phyloP scores from a whole-genome alignment of 2,113 vertebrate genomes.

The Epinephelus moara region DNA sequence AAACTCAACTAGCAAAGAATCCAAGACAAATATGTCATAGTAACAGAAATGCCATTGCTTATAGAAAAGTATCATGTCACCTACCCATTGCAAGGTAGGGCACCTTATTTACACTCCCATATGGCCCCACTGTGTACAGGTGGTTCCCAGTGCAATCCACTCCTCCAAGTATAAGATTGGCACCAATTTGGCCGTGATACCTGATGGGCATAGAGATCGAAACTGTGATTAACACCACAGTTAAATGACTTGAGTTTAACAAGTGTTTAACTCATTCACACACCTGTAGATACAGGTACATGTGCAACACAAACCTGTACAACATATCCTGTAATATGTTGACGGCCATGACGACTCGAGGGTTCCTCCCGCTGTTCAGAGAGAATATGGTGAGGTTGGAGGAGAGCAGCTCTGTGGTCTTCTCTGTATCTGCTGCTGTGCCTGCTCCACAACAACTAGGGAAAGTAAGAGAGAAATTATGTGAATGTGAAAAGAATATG shows the following conservation, averaged over 20 bases:
- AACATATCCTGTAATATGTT: slow-evolving; percentile 83
- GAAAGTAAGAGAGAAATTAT: neutral
- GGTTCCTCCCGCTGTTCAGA: slow-evolving; percentile 82
- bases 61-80: neutral
- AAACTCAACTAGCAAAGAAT: neutral
- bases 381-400: slow-evolving; percentile 85
- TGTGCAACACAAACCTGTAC: slow-evolving; percentile 72
- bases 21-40: neutral
- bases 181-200: slow-evolving; percentile 87
- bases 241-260: neutral
- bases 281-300: neutral
- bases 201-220: slow-evolving; percentile 62
- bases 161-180: slow-evolving; percentile 87
- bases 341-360: slow-evolving; percentile 78
- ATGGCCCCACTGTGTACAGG: slow-evolving; percentile 86
- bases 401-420: slow-evolving; percentile 80
- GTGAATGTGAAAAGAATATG: neutral
- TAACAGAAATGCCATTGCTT: neutral
- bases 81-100: slow-evolving; percentile 88
- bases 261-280: neutral
- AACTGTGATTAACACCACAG: neutral
- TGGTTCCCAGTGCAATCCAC: slow-evolving; percentile 87
- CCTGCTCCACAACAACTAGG: slow-evolving; percentile 85
- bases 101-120: slow-evolving; percentile 82
- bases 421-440: slow-evolving; percentile 84